phyloP scores from a whole-genome alignment of 2,797 vertebrate species.

The Prunella strophiata region DNA sequence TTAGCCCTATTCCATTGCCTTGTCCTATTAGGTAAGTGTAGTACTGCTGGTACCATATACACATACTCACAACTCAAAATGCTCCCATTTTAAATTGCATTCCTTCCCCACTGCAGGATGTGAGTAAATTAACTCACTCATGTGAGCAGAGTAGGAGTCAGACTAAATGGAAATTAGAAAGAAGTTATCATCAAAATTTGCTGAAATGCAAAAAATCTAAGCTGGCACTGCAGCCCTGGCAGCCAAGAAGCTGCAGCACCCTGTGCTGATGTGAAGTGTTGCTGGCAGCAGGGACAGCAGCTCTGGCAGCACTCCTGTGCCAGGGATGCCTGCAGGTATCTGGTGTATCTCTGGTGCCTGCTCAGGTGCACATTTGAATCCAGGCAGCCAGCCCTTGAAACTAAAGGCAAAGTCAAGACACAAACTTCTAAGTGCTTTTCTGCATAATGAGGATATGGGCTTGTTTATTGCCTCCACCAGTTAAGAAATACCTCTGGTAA shows the following conservation, averaged over 20 bases:
- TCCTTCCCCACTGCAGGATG: not conserved
- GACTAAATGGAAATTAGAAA: not conserved
- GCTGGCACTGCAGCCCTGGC: not conserved
- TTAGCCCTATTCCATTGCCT: not conserved
- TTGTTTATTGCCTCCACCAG: not conserved
- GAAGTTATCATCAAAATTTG: not conserved
- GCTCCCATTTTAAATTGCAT: not conserved
- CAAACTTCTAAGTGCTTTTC: not conserved
- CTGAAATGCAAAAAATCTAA: slow-evolving; percentile 32
- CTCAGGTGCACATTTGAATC: slow-evolving; percentile 36
- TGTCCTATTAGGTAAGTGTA: not conserved
- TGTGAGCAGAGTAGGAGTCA: not conserved
- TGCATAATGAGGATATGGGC: slow-evolving; percentile 1
- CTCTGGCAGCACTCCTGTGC: not conserved
- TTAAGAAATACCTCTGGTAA: not conserved
- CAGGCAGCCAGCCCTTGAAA: slow-evolving; percentile 26
- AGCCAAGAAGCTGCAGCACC: not conserved
- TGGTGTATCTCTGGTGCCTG: not conserved
- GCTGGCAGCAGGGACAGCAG: slow-evolving; percentile 54
- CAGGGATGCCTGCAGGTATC: not conserved
- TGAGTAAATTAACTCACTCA: not conserved
- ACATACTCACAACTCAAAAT: not conserved
- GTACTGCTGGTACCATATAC: not conserved
- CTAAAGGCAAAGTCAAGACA: slow-evolving; percentile 42
- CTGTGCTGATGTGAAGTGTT: not conserved